Conservation (phyloP, 2,888 invertebrate species). For the Rhagium mordax region DNA sequence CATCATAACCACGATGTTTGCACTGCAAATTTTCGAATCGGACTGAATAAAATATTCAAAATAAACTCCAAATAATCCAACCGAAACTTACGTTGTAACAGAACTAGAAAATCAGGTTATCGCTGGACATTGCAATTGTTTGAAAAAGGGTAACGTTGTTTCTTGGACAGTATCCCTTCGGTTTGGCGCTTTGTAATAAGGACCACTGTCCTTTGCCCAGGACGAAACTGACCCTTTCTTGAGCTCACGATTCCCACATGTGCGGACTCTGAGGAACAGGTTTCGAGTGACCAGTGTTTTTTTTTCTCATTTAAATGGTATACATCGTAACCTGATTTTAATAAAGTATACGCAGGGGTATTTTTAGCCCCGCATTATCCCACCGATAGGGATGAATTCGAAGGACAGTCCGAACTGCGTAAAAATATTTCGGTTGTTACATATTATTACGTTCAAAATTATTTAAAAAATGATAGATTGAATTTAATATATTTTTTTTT, state of each 20-base stretch:
- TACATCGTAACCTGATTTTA: constrained; percentile 49
- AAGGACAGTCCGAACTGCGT: neutral
- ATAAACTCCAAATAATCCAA: constrained; percentile 55
- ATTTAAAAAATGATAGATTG: too few species aligned
- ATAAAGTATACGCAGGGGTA: constrained; percentile 43
- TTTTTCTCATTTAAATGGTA: constrained; percentile 46
- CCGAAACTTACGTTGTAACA: constrained; percentile 54
- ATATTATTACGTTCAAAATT: too few species aligned
- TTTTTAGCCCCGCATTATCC: constrained; percentile 38
- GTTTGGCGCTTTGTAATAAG: constrained; percentile 42
- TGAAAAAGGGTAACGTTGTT: constrained; percentile 57
- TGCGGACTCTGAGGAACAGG: constrained; percentile 59
- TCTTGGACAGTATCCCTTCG: constrained; percentile 48
- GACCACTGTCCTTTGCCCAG: constrained; percentile 44
- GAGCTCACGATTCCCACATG: constrained; percentile 58
- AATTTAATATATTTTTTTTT: too few species aligned
- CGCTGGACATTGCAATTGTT: constrained; percentile 65
- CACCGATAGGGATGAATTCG: constrained; percentile 38
- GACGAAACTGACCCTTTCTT: constrained; percentile 63
- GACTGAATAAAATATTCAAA: constrained; percentile 62
- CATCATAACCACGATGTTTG: constrained; percentile 58
- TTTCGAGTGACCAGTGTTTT: constrained; percentile 62
- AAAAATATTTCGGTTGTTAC: too few species aligned
- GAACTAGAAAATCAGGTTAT: constrained; percentile 68
- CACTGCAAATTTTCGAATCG: constrained; percentile 63